Evolutionary conservation across 2,888 invertebrate species (phyloP).

Genomic region (Lepas anatifera): DNA sequence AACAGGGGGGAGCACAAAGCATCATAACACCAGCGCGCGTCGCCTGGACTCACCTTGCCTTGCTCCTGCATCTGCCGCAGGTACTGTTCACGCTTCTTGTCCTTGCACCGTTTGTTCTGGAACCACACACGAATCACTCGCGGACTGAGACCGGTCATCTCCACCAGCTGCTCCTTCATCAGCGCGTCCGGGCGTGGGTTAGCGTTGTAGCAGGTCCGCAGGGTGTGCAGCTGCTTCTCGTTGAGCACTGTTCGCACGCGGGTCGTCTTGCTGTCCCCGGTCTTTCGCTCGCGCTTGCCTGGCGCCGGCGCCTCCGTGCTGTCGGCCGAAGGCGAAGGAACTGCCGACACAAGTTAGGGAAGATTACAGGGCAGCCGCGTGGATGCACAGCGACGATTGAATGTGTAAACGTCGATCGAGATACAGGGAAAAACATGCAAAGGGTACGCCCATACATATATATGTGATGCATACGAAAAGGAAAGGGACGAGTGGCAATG

Average conservation of each 20-base stretch:
- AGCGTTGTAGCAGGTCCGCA: constrained; percentile 86
- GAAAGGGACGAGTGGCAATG: too few relatives aligned
- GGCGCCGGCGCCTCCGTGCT: neutral
- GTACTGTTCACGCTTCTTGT: constrained; percentile 91
- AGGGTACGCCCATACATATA: too few relatives aligned
- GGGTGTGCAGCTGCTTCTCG: constrained; percentile 93
- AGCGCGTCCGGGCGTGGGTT: constrained; percentile 97
- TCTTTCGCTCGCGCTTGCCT: constrained; percentile 25
- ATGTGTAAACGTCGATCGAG: too few relatives aligned
- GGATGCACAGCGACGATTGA: too few relatives aligned
- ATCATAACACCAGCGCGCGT: too few relatives aligned
- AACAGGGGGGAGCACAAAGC: too few relatives aligned
- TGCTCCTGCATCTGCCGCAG: constrained; percentile 97
- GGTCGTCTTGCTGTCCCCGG: constrained; percentile 83
- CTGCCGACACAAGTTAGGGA: too few relatives aligned
- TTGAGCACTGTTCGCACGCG: constrained; percentile 95
- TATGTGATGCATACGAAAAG: too few relatives aligned
- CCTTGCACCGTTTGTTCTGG: constrained; percentile 95
- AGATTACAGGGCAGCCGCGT: too few relatives aligned
- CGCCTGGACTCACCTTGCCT: constrained; percentile 78
- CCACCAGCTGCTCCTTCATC: constrained; percentile 98
- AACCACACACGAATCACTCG: constrained; percentile 99
- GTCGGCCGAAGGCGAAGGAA: neutral
- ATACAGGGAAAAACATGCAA: too few relatives aligned
- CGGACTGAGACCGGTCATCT: constrained; percentile 95